These are phyloP conservation scores for Tipula unca DNA, from an alignment of 2,888 invertebrate species.

Conservation along the genomic window DNA sequence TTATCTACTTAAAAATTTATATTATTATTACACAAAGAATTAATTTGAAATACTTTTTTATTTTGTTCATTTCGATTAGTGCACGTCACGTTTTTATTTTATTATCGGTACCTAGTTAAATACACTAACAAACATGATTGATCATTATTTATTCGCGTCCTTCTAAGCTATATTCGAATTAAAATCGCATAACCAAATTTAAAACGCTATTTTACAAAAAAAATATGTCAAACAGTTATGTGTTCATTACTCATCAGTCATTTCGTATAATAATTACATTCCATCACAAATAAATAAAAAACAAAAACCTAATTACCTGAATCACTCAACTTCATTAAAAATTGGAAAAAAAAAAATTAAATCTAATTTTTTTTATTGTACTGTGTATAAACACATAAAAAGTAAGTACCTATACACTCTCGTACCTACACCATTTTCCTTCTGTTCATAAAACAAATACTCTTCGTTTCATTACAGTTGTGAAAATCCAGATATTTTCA, in stretches of 20 bases:
- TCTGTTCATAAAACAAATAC: neutral
- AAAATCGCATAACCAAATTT: neutral
- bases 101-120: neutral
- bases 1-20: too few relatives aligned
- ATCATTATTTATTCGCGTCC: neutral
- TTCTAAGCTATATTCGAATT: neutral
- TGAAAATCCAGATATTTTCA: neutral
- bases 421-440: too few relatives aligned
- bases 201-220: neutral
- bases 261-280: too few relatives aligned
- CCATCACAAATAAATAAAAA: neutral
- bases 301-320: neutral
- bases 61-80: neutral
- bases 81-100: neutral
- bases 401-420: too few relatives aligned
- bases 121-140: neutral
- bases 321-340: neutral
- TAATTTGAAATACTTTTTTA: neutral
- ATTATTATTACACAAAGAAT: neutral
- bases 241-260: too few relatives aligned
- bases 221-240: too few relatives aligned
- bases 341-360: neutral
- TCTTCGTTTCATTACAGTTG: neutral
- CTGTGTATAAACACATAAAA: too few relatives aligned
- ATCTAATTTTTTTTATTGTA: too few relatives aligned